Evolutionary conservation across 2,113 vertebrate genomes (phyloP), one percentile per base, ranked within the genome.

Genomic region (Accipiter virgatus): DNA sequence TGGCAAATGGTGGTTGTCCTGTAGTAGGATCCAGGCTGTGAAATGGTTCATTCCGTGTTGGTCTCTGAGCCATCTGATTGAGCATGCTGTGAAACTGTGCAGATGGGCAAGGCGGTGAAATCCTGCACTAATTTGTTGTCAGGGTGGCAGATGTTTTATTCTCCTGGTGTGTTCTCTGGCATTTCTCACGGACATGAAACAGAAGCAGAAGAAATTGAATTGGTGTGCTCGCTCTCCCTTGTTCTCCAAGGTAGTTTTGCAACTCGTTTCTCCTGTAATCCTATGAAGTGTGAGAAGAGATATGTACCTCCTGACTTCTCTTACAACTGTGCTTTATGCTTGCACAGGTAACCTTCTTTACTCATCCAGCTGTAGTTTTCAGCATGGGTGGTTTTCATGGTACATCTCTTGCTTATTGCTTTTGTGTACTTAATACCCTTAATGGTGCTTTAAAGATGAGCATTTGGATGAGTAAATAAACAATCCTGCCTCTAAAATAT

Each of bases 111-210:
- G 58, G 73, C 16, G 0, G 48, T 89, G 56, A 89, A 84, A 87
- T 90, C 43, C 86, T 77, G 78, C 50, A 40, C 58, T 61, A 53
- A 66, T 93, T 91, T 82, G 71, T 75, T 92, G 68, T 85, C 81
- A 72, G 58, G 42, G 63, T 91, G 80, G 94, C 95, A 93, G 96
- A 93, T 95, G 95, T 95, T 97, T 93, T 92, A 81, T 86, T 96
- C 78, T 91, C 84, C 48, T 75, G 86, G 36, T 91, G 66, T 0
- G 0, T 91, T 97, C 67, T 50, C 67, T 95, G 94, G 68, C 72
- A 81, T 86, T 96, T 95, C 77, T 92, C 72, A 75, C 4, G 2
- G 86, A 92, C 43, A 7, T 89, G 88, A 90, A 96, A 78, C 61
- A 71, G 72, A 86, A 93, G 61, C 67, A 91, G 80, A 83, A 89